Evolutionary conservation across 2,888 invertebrate genomes (phyloP), one percentile per base, ranked within the genome.

Genomic region (Caenorhabditis afra): DNA sequence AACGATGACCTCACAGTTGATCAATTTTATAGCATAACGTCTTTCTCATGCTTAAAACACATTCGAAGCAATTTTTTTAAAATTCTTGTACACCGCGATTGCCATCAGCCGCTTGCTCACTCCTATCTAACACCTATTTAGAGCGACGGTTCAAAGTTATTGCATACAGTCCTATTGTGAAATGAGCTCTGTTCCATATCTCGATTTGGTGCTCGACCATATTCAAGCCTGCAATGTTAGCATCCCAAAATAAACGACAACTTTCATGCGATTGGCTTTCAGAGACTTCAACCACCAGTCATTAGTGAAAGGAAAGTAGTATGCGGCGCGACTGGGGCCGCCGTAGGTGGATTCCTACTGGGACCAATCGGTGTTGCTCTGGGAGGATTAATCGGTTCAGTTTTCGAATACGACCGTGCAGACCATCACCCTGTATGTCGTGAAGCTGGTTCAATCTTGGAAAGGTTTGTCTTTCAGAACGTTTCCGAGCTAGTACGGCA

Each of bases 291-390:
- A 5, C 22, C 50, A 29, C 50, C 59, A 16, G 41, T 18, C 1
- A 59, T 41, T 10, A 50, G 59, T 3, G 61, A 59, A 5, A 70
- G 53, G 53, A 59, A 70, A 37, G 47, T 53, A 7, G 44, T 37
- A 2, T 61, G 0, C 23, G 29, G 44, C 10, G 44, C 53, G 5
- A 44, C 39, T 1, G 70, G 70, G 18, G 29, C 70, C 10, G 41
- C 53, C 0, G 20, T 47, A 12, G 59, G 70, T 35, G 70, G 70
- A 7, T 12, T 61, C 35, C 0, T 35, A 5, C 20, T 39, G 11
- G 70, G 70, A 14, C 70, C 70, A 12, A 3, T 16, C 1, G 70
- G 70, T n/a, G n/a, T n/a, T 1, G 70, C 70, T 7, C 0, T 44
- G 14, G n/a, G 23, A 16, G 68, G 68, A 1, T 11, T 16, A 16